phyloP scores from a whole-genome alignment of 2,797 vertebrate species.

The Pseudomugil gertrudae region DNA sequence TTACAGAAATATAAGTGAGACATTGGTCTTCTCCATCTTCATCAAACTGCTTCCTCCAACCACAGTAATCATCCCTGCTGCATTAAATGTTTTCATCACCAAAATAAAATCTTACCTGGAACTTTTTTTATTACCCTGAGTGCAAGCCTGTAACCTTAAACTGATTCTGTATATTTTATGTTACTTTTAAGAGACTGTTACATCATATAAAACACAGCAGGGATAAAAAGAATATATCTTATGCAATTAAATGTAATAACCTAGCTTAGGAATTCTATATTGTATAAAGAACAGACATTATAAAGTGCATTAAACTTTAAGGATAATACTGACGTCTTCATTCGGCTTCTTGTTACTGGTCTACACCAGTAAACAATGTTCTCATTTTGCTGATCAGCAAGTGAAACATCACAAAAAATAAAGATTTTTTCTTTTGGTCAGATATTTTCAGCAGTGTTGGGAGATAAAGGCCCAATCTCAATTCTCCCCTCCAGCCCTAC shows the following conservation, averaged over 20 bases:
- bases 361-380: constrained; percentile 41
- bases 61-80: constrained; percentile 25
- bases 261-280: constrained; percentile 21
- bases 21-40: constrained; percentile 4
- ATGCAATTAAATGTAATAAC: constrained; percentile 13
- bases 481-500: no score
- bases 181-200: constrained; percentile 52
- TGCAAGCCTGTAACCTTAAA: constrained; percentile 32
- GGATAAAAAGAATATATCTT: constrained; percentile 16
- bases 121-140: constrained; percentile 32
- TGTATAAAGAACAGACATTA: constrained; percentile 31
- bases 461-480: no score
- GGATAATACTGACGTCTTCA: constrained; percentile 25
- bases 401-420: not conserved
- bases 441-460: no score
- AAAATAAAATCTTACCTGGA: constrained; percentile 43
- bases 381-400: constrained; percentile 43
- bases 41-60: constrained; percentile 1
- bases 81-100: constrained; percentile 19
- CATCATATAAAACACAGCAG: constrained; percentile 15
- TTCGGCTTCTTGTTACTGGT: constrained; percentile 5
- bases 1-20: not conserved
- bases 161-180: constrained; percentile 39
- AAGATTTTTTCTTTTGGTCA: not conserved
- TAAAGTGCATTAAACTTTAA: constrained; percentile 52